These are phyloP conservation scores for Temnothorax ravouxi DNA, from an alignment of 2,888 invertebrate species.

Conservation along the genomic window DNA sequence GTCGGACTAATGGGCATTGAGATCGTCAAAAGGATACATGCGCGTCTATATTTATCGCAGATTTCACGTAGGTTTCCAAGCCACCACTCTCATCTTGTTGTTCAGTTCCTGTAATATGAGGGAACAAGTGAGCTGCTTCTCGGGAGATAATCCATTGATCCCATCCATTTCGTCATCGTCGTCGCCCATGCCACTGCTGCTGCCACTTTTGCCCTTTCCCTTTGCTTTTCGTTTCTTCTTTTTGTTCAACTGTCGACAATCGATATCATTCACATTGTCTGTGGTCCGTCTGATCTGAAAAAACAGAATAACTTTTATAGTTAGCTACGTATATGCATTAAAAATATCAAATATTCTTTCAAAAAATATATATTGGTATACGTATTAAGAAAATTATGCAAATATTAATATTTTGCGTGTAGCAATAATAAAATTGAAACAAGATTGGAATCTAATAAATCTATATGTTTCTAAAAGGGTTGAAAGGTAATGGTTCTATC, in stretches of 20 bases:
- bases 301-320: slow-evolving; percentile 17
- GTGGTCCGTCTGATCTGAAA: slow-evolving; percentile 82
- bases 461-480: not conserved
- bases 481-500: not conserved
- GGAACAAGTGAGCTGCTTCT: slow-evolving; percentile 91
- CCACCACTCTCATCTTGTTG: slow-evolving; percentile 91
- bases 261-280: slow-evolving; percentile 84
- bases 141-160: slow-evolving; percentile 87
- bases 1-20: slow-evolving; percentile 12
- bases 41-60: slow-evolving; percentile 32
- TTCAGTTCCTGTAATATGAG: slow-evolving; percentile 93
- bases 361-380: not conserved
- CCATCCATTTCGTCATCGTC: slow-evolving; percentile 88
- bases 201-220: slow-evolving; percentile 83
- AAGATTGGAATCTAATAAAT: not conserved
- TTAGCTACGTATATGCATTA: not conserved
- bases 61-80: slow-evolving; percentile 89
- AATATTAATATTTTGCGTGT: slow-evolving; percentile 1
- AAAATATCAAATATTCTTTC: slow-evolving; percentile 2
- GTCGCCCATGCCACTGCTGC: slow-evolving; percentile 87
- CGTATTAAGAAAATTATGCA: not conserved
- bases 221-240: slow-evolving; percentile 85
- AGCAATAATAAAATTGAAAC: not conserved
- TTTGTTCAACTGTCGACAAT: slow-evolving; percentile 84
- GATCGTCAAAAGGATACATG: slow-evolving; percentile 20